Evolutionary conservation across 2,888 invertebrate species (phyloP).

Genomic region (Acanthococcus lagerstroemiae): DNA sequence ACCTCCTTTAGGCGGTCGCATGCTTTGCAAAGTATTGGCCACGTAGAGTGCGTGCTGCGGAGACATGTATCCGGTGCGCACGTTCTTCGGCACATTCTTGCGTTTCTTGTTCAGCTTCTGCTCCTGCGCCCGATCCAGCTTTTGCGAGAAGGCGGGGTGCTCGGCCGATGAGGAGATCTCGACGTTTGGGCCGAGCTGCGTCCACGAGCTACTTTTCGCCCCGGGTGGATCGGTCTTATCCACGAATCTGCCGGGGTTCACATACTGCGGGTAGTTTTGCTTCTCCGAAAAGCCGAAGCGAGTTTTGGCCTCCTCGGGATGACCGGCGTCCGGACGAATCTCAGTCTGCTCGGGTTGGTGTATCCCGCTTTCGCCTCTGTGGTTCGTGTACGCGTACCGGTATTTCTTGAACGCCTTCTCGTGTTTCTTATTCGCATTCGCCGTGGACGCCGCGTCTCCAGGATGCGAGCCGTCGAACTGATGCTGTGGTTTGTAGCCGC

Average conservation of each 20-base stretch:
- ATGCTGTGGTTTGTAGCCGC: neutral
- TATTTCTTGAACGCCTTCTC: constrained; percentile 17
- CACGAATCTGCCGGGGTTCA: neutral
- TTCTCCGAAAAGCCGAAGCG: too few relatives aligned
- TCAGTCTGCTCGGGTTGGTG: neutral
- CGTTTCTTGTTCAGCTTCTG: constrained; percentile 7
- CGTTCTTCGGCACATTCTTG: neutral
- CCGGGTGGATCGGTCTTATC: neutral
- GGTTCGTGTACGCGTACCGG: constrained; percentile 12
- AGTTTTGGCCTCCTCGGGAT: too few relatives aligned
- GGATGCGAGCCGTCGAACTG: neutral
- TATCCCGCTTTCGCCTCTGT: neutral
- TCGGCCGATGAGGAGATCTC: constrained; percentile 16
- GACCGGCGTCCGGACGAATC: neutral
- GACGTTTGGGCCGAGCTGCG: constrained; percentile 18
- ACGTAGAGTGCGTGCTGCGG: constrained; percentile 11
- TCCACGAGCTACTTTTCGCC: neutral
- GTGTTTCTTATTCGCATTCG: constrained; percentile 1
- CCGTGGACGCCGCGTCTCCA: neutral
- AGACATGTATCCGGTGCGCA: constrained; percentile 8
- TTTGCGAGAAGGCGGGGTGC: neutral
- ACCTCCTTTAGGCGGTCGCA: neutral
- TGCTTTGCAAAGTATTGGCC: constrained; percentile 4
- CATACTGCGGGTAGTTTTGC: too few relatives aligned
- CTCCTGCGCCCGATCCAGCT: neutral